Evolutionary conservation across 2,113 vertebrate species (phyloP), one percentile per base, ranked within the genome.

Genomic region (Malurus alboscapulatus): DNA sequence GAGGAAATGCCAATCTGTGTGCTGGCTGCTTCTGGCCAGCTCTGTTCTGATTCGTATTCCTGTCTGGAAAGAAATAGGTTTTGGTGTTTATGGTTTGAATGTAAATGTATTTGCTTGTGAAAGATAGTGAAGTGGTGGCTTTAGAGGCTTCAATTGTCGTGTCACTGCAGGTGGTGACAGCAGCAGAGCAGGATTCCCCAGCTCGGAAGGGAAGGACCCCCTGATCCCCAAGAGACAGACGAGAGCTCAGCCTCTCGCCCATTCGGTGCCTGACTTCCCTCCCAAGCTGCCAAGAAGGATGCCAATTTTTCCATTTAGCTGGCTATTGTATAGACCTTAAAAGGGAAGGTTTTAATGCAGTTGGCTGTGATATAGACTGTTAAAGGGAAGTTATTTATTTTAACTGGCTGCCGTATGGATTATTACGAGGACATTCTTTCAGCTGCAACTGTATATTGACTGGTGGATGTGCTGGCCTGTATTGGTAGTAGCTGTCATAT

Each of bases 271-370:
- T 92, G 92, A 84, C 94, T 94, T 91, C 90, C 84, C 83, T 95
- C 92, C 48, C 79, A 94, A 90, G 92, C 93, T 68, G 97, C 97
- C 94, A 94, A 96, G 94, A 95, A 90, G 95, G 96, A 97, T 97
- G 97, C 97, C 97, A 97, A 3, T 97, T 97, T 95, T 97, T 98
- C 97, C 96, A 97, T 97, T 98, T 97, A 97, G 97, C 95, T 97
- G 95, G 92, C 96, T 97, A 93, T 97, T 96, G 96, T 96, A 96
- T 97, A 97, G 95, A 96, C 97, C 97, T 97, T 98, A 97, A 98
- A 98, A 98, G 97, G 97, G 94, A 97, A 98, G 96, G 97, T 97
- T 97, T 97, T 97, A 98, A 98, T 97, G 97, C 97, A 96, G 96
- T 97, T 97, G 97, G 97, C 97, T 96, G 97, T 78, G 95, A 87